Evolutionary conservation across 2,888 invertebrate species (phyloP), one percentile per base, ranked within the genome.

Genomic region (Periphyllus acericola): DNA sequence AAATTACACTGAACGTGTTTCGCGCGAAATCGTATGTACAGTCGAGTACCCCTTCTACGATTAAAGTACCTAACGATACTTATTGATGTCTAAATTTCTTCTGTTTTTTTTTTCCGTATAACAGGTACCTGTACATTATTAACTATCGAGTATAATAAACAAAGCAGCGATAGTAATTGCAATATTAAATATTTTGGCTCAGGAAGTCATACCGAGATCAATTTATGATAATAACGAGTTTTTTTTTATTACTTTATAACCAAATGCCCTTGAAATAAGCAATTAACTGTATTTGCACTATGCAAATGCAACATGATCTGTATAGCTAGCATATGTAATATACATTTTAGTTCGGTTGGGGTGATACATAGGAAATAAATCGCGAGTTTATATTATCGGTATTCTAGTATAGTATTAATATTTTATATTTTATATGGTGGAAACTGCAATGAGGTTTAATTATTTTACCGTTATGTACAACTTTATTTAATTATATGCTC

Each of bases 31-130:
- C 19, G 34, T 19, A n/a, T 32, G 3, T 21, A 34, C 72, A 3
- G 17, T 40, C n/a, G 40, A 40, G 68, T 68, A 68, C 81, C 81
- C 81, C 81, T 81, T 68, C 81, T 66, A 68, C 81, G 25, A 19
- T 19, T 1, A 60, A 36, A 8, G 8, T 36, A n/a, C n/a, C n/a
- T n/a, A 80, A 60, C 36, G 17, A 3, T 60, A 60, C 21, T 60
- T 60, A 25, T 25, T 25, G 60, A 60, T 21, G 60, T 6, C 36
- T 17, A 25, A 66, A 36, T 9, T 25, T 66, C 34, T 66, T 36
- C n/a, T 17, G 9, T 32, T 76, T 32, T 36, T 36, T 36, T 32
- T 34, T 72, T 3, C 46, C 3, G 3, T 60, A 60, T 14, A 14
- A 2, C 60, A 29, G n/a, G 29, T 68, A 9, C 29, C 11, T 60